Conservation (phyloP, 2,797 vertebrate species). For the Falco biarmicus region DNA sequence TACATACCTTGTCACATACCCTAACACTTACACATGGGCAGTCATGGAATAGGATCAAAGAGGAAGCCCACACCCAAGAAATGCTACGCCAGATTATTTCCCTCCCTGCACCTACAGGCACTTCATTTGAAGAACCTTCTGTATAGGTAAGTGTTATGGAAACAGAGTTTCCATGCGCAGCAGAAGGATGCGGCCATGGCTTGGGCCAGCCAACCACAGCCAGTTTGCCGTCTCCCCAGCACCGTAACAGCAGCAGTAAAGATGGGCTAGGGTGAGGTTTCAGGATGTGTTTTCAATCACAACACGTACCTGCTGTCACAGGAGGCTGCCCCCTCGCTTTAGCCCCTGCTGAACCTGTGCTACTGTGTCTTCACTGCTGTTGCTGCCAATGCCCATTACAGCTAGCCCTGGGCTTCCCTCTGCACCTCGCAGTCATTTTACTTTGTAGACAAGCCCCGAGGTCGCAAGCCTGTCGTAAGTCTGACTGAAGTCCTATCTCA, state of each 20-base stretch:
- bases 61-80: slow-evolving; percentile 29
- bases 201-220: neutral
- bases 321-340: neutral
- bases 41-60: slow-evolving; percentile 43
- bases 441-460: neutral
- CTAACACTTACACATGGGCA: neutral
- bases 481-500: neutral
- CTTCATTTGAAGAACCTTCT: neutral
- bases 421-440: fast-evolving
- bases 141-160: neutral
- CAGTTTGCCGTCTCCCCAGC: neutral
- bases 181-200: neutral
- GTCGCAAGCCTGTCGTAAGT: neutral
- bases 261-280: fast-evolving
- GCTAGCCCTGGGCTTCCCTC: neutral
- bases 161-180: neutral
- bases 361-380: neutral
- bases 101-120: neutral
- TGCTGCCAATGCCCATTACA: neutral
- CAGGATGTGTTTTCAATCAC: neutral
- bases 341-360: neutral
- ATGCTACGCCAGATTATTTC: neutral
- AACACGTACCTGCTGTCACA: neutral
- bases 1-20: neutral
- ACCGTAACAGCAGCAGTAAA: fast-evolving